phyloP scores from a whole-genome alignment of 2,113 vertebrate species.

The Myocastor coypus region DNA sequence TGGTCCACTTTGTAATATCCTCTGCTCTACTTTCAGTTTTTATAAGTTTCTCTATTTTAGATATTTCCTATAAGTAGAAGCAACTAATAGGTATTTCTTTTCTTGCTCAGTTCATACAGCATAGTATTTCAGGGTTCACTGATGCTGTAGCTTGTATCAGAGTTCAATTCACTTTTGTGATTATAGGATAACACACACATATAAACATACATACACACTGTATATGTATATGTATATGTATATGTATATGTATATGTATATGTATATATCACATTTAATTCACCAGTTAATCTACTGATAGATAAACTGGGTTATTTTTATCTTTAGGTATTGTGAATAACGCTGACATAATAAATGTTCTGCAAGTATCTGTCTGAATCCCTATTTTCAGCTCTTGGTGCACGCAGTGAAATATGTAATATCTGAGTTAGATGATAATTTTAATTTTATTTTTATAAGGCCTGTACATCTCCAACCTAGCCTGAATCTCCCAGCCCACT shows the following conservation, averaged over 20 bases:
- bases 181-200: not conserved
- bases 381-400: not conserved
- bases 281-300: not conserved
- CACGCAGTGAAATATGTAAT: not conserved
- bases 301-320: not conserved
- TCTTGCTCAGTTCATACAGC: not conserved
- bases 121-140: not conserved
- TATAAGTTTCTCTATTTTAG: not conserved
- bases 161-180: not conserved
- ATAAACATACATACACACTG: too few species aligned
- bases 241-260: not conserved
- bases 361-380: not conserved
- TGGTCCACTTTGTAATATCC: accelerated
- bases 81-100: not conserved
- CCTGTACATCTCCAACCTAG: not conserved
- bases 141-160: not conserved
- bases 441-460: not conserved
- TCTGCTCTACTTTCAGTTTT: not conserved
- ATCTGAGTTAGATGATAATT: not conserved
- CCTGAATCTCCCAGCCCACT: not conserved
- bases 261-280: not conserved
- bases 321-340: not conserved
- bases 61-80: not conserved
- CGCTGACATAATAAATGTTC: not conserved
- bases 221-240: not conserved